Evolutionary conservation across 2,797 vertebrate species (phyloP).

Genomic region (Numenius phaeopus): DNA sequence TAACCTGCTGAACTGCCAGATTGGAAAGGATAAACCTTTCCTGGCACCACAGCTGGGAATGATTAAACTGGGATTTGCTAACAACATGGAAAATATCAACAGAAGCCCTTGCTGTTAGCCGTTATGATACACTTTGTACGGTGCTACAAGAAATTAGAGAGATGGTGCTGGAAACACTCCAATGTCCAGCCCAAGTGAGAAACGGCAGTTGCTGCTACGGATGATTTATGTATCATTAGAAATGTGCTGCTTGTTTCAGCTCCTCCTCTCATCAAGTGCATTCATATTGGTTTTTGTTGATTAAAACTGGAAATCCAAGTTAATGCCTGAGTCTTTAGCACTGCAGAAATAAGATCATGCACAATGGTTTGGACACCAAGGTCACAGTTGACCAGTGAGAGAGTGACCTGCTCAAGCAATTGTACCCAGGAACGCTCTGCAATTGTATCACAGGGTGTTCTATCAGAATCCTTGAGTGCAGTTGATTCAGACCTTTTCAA

Average conservation of each 20-base stretch:
- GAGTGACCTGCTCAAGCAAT: neutral
- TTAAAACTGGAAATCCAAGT: neutral
- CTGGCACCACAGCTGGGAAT: neutral
- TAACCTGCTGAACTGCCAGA: neutral
- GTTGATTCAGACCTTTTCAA: neutral
- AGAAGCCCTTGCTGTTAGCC: neutral
- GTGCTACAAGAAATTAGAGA: neutral
- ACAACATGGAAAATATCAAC: neutral
- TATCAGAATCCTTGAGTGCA: neutral
- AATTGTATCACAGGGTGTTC: neutral
- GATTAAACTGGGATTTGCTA: neutral
- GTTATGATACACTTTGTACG: neutral
- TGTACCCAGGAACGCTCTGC: neutral
- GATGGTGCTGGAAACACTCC: neutral
- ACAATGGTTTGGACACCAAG: neutral
- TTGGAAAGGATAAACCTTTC: rapidly evolving
- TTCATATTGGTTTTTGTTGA: neutral
- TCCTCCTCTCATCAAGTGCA: rapidly evolving
- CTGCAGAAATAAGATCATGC: neutral
- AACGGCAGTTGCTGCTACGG: neutral
- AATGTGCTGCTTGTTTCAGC: neutral
- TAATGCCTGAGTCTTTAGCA: neutral
- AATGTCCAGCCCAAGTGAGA: rapidly evolving
- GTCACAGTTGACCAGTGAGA: neutral
- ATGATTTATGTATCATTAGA: neutral